Base-by-base conservation (phyloP, 2,888 invertebrate genomes). In the Camponotus fellah region DNA sequence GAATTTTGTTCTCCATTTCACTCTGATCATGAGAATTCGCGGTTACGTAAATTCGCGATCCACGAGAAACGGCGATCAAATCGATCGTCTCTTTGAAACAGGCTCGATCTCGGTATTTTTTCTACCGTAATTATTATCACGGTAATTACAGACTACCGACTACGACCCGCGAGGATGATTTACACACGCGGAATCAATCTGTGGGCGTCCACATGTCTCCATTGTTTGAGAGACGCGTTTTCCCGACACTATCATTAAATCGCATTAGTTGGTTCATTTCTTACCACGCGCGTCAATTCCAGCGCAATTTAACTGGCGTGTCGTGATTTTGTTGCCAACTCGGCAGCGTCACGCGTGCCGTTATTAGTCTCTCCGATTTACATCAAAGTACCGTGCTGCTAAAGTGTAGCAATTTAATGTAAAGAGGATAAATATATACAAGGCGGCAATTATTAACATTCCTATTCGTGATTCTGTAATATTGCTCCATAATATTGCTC, bases 131-230 rank as follows among this genome's bases (percentile, higher is more conserved):
- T 66, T 87, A 82, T 8, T 34, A 58, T 79, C 34, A n/a, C 9
- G 66, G 72, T 83, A 88, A 88, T 88, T 82, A 53, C 76, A 21
- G 14, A 65, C 82, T 84, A 80, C 72, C 84, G 34, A 62, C 17
- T 12, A 4, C 26, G 26, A 37, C 9, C 32, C 26, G 37, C 9
- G 26, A 80, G 32, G 26, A 46, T 32, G 17, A 60, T 60, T 37
- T 21, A 21, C 46, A 2, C 65, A 53, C 53, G 79, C 37, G 43
- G 37, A 46, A 60, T 79, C 21, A 40, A 79, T 60, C 72, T 43
- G 69, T 53, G 32, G 14, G 46, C 60, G 60, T 79, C 46, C 60
- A 69, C 43, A 14, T 26, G 43, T 68, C 40, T 77, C 40, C 32
- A 69, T 69, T 65, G 65, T 40, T 26, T 76, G 65, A 49, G 46